Evolutionary conservation across 2,888 invertebrate species (phyloP).

Genomic region (Agriopis aurantiaria): DNA sequence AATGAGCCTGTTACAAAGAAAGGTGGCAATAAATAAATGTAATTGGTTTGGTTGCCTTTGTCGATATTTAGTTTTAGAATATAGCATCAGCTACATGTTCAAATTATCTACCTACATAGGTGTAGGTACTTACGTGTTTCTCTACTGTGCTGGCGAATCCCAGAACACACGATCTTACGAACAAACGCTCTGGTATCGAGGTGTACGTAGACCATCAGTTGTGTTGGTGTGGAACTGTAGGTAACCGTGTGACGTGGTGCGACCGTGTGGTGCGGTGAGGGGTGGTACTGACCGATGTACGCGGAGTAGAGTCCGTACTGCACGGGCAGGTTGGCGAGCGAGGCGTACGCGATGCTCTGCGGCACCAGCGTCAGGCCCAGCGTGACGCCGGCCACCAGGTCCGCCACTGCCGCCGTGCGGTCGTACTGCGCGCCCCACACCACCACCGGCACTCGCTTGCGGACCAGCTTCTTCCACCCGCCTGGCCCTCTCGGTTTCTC

Average conservation of each 20-base stretch:
- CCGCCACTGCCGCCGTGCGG: constrained; percentile 89
- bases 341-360: constrained; percentile 96
- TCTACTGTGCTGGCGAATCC: too few species aligned
- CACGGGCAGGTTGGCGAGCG: constrained; percentile 93
- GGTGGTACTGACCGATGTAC: constrained; percentile 89
- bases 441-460: constrained; percentile 81
- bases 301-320: constrained; percentile 97
- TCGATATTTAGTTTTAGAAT: too few species aligned
- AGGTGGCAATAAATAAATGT: too few species aligned
- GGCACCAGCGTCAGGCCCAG: constrained; percentile 97
- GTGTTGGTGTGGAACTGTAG: neutral
- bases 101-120: too few species aligned
- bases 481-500: constrained; percentile 26
- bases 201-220: too few species aligned
- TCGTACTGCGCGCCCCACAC: constrained; percentile 90
- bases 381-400: constrained; percentile 95
- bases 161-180: too few species aligned
- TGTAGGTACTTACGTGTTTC: too few species aligned
- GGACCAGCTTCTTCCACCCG: constrained; percentile 48
- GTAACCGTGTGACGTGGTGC: neutral
- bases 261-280: neutral
- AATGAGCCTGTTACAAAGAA: too few species aligned
- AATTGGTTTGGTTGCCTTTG: too few species aligned
- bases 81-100: too few species aligned
- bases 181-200: too few species aligned